Conservation (phyloP, 2,888 invertebrate genomes). For the Drosophila ustulata region DNA sequence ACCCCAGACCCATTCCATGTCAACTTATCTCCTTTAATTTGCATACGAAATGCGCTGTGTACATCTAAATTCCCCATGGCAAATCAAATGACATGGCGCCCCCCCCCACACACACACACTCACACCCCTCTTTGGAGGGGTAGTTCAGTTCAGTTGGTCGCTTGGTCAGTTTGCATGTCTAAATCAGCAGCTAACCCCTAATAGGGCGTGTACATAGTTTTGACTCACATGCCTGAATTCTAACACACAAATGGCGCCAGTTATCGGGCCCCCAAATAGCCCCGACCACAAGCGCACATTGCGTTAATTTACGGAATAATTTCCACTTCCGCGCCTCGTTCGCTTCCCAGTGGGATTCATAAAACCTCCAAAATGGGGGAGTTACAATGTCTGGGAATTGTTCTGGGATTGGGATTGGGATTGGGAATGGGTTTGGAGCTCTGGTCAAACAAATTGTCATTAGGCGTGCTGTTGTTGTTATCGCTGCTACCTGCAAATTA, state of each 20-base stretch:
- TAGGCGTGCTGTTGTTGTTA: constrained; percentile 64
- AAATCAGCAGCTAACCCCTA: constrained; percentile 14
- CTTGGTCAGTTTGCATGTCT: constrained; percentile 56
- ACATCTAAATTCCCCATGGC: constrained; percentile 67
- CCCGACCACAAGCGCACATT: constrained; percentile 39
- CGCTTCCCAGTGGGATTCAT: constrained; percentile 16
- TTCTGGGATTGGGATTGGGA: constrained; percentile 10
- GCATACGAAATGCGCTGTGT: constrained; percentile 80
- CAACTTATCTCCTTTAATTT: constrained; percentile 82
- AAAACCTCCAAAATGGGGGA: not conserved
- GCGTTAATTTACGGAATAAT: constrained; percentile 79
- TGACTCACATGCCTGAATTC: constrained; percentile 10
- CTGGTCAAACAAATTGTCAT: constrained; percentile 74
- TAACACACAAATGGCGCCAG: constrained; percentile 59
- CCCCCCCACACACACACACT: not conserved
- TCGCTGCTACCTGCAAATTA: constrained; percentile 68
- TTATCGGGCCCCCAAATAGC: constrained; percentile 42
- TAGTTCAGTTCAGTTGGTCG: not conserved
- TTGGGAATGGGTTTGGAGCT: constrained; percentile 12
- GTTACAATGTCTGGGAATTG: not conserved
- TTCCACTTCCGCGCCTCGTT: constrained; percentile 64
- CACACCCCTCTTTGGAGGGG: constrained; percentile 4
- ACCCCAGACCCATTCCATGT: constrained; percentile 35
- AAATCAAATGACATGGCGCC: constrained; percentile 72
- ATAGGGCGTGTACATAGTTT: constrained; percentile 54